These are phyloP conservation scores for Coregonus clupeaformis DNA, from an alignment of 2,113 vertebrate genomes.

Conservation along the genomic window DNA sequence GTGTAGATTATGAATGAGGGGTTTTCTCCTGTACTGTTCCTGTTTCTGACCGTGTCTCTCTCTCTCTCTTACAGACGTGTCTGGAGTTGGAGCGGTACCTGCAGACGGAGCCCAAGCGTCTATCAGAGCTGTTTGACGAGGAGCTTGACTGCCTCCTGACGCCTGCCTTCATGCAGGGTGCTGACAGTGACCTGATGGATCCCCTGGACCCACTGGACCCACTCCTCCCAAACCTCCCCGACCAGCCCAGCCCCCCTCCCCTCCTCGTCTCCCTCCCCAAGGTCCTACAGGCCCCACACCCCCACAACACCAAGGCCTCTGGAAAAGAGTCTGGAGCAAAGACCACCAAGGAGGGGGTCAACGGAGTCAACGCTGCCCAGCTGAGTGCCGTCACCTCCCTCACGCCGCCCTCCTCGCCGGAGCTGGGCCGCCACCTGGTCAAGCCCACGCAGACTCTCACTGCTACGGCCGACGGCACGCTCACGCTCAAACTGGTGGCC, in stretches of 20 bases:
- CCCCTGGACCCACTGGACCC: conserved; percentile 86
- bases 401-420: conserved; percentile 94
- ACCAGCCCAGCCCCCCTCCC: conserved; percentile 81
- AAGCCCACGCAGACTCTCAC: conserved; percentile 90
- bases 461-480: conserved; percentile 83
- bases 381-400: conserved; percentile 95
- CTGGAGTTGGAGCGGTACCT: conserved; percentile 96
- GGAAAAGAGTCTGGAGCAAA: conserved; percentile 65
- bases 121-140: conserved; percentile 91
- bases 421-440: conserved; percentile 92
- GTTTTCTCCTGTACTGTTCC: neutral
- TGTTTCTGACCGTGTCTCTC: neutral
- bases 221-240: conserved; percentile 79
- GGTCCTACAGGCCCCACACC: conserved; percentile 74
- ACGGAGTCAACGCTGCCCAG: conserved; percentile 87
- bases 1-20: neutral
- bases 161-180: conserved; percentile 78
- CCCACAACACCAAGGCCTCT: conserved; percentile 51
- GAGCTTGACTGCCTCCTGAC: conserved; percentile 90
- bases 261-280: conserved; percentile 73
- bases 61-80: conserved; percentile 82
- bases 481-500: conserved; percentile 91
- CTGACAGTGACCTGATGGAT: conserved; percentile 82
- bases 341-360: conserved; percentile 85
- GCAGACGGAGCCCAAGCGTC: conserved; percentile 91